Base-by-base conservation (phyloP, 2,888 invertebrate genomes). In the Troides aeacus region DNA sequence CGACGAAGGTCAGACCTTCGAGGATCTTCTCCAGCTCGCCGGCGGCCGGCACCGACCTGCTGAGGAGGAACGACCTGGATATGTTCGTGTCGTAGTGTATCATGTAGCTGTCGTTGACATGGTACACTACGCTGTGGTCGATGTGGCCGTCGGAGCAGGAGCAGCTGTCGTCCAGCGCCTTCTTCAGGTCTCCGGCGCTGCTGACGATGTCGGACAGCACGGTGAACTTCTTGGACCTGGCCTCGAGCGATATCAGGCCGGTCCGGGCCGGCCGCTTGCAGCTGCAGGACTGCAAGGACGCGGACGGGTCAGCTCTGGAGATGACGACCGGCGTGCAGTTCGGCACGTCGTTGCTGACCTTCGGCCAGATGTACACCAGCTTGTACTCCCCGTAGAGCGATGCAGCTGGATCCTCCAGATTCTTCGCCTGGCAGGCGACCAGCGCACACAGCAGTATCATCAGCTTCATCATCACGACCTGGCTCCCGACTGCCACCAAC, bases 341-440 rank as follows among this genome's bases (percentile, higher is more conserved):
- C 17, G 8, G 8, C n/a, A 57, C 15, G 8, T 21, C 6, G 2
- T n/a, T n/a, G 17, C n/a, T 57, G 23, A 57, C 3, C n/a, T 15
- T 57, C n/a, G 57, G 57, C 57, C 57, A 57, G 17, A 1, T 57
- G 8, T 57, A n/a, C 1, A 15, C n/a, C 57, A 57, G 57, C 57
- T 57, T 57, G 57, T 57, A 57, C 18, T 57, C n/a, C n/a, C 23
- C 58, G 58, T 58, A 58, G 12, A 58, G n/a, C 24, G 58, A n/a
- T 3, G 12, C 23, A 1, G 3, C 21, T 8, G 23, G 21, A 8
- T 21, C 58, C 23, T 21, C 58, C 23, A 58, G 23, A 12, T 12
- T 58, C 23, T 58, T 58, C 23, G 21, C 58, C 23, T 58, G 58
- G 23, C 58, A 21, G 23, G 12, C 23, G 21, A 23, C 8, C 58